A percentile compares a stretch with the other conserved stretches of the same genome.
phyloP scores from a whole-genome alignment of 2,888 invertebrate species.

The Argyresthia albistria region DNA sequence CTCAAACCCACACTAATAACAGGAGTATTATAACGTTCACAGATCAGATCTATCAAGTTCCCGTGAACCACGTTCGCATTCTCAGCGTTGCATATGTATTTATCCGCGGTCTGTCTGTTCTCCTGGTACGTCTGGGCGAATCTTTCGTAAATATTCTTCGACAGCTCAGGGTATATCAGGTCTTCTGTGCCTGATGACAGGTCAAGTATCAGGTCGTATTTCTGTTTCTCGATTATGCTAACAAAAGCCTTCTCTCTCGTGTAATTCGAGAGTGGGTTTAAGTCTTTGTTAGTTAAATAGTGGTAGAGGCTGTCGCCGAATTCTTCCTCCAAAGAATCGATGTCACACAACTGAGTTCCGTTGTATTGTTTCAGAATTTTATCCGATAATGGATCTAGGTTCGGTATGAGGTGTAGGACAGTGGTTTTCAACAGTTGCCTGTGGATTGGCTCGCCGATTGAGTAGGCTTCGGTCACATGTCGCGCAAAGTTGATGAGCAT shows the following conservation, averaged over 20 bases:
- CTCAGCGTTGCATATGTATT: conserved; percentile 31
- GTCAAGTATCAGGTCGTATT: conserved; percentile 81
- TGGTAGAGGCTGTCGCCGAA: conserved; percentile 77
- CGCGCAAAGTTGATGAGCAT: conserved; percentile 85
- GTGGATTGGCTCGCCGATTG: conserved; percentile 77
- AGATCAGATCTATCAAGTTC: conserved; percentile 72
- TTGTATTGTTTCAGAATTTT: conserved; percentile 39
- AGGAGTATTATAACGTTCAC: conserved; percentile 75
- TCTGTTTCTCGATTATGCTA: conserved; percentile 75
- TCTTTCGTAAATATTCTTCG: conserved; percentile 53
- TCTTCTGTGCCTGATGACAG: conserved; percentile 82
- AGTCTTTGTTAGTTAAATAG: conserved; percentile 44
- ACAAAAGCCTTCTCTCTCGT: conserved; percentile 75
- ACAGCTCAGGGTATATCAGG: conserved; percentile 62
- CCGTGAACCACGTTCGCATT: conserved; percentile 38
- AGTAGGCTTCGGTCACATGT: conserved; percentile 82
- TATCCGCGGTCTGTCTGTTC: conserved; percentile 40
- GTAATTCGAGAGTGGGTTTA: conserved; percentile 50
- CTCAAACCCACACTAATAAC: conserved; percentile 81
- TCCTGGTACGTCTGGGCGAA: conserved; percentile 56
- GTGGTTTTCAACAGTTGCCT: conserved; percentile 76
- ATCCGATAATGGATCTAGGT: conserved; percentile 41
- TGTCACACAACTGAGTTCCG: conserved; percentile 39
- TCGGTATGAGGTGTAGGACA: conserved; percentile 86
- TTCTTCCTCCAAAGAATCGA: conserved; percentile 62